Conservation (phyloP, 2,888 invertebrate genomes). For the Ditula angustiorana region DNA sequence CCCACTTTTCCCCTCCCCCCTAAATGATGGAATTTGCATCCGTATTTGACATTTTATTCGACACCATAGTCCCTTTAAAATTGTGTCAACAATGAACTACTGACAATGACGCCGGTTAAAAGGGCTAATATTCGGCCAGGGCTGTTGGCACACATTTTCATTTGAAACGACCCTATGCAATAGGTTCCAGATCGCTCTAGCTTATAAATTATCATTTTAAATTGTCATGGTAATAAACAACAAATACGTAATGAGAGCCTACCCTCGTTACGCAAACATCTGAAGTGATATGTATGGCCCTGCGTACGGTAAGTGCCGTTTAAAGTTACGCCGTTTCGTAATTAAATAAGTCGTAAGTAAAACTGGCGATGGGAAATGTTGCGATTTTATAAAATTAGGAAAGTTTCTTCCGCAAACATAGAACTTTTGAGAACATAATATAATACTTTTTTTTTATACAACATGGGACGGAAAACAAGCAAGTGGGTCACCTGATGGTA, state of each 20-base stretch:
- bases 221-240: conserved; percentile 13
- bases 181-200: not conserved
- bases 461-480: too few species aligned
- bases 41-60: too few species aligned
- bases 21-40: too few species aligned
- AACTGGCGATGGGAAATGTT: conserved; percentile 2
- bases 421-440: not conserved
- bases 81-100: too few species aligned
- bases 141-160: too few species aligned
- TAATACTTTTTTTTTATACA: too few species aligned
- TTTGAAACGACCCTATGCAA: too few species aligned
- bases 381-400: conserved; percentile 12
- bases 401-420: not conserved
- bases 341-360: conserved; percentile 22
- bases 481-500: too few species aligned
- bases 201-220: not conserved
- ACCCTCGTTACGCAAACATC: conserved; percentile 30
- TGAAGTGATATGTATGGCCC: conserved; percentile 35
- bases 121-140: too few species aligned
- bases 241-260: conserved; percentile 9
- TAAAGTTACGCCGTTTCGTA: conserved; percentile 28
- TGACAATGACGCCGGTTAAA: too few species aligned
- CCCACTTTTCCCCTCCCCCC: too few species aligned
- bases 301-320: conserved; percentile 27
- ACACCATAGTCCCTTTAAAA: too few species aligned